phyloP scores from a whole-genome alignment of 2,888 invertebrate genomes.

The Pinctada fucata region DNA sequence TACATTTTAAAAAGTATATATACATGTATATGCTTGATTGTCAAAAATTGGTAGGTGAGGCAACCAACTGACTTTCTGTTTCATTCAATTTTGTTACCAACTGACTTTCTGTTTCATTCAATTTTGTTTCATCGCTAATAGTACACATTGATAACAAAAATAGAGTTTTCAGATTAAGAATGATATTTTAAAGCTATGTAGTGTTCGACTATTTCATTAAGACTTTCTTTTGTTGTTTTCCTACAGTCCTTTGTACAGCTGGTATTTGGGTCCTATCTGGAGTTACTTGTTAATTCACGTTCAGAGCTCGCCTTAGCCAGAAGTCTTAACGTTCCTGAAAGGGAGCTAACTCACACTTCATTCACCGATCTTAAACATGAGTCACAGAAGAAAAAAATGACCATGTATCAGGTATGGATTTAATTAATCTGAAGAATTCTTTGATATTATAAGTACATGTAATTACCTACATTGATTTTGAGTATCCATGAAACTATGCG shows the following conservation, averaged over 20 bases:
- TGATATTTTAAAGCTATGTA: too few species aligned
- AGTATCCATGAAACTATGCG: not conserved
- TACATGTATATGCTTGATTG: not conserved
- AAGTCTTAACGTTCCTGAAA: constrained; percentile 73
- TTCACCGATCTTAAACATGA: constrained; percentile 75
- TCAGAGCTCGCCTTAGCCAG: constrained; percentile 74
- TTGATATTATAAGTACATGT: too few species aligned
- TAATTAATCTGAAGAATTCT: not conserved
- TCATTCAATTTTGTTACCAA: too few species aligned
- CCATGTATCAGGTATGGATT: constrained; percentile 73
- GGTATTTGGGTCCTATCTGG: constrained; percentile 70
- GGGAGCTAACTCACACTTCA: constrained; percentile 72
- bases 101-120: too few species aligned
- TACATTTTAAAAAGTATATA: too few species aligned
- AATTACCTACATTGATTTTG: not conserved
- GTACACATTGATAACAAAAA: too few species aligned
- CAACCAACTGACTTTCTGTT: too few species aligned
- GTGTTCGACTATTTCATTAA: too few species aligned
- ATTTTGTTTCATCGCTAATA: too few species aligned
- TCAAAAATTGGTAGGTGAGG: not conserved
- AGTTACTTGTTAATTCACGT: constrained; percentile 74
- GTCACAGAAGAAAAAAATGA: constrained; percentile 66
- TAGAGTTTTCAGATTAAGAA: too few species aligned
- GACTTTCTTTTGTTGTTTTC: not conserved
- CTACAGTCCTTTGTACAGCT: constrained; percentile 65